phyloP scores from a whole-genome alignment of 1,140 invertebrate species.

The Musca domestica region DNA sequence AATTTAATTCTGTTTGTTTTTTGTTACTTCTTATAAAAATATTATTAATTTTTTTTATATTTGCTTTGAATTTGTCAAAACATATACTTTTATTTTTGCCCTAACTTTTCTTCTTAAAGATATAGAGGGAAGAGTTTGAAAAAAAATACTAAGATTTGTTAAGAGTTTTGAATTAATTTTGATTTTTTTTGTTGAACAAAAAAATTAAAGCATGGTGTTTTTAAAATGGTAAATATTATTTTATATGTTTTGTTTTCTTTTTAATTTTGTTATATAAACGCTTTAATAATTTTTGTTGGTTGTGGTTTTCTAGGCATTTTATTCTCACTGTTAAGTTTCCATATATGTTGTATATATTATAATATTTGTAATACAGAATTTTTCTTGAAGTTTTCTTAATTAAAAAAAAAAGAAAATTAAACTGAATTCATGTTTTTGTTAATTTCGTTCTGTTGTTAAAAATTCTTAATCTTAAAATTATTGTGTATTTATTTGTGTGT shows the following conservation, averaged over 20 bases:
- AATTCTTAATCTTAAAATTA: slow-evolving; percentile 3
- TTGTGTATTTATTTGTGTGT: neutral
- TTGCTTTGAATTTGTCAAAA: too few relatives aligned
- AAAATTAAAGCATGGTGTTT: slow-evolving; percentile 12
- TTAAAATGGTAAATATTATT: neutral
- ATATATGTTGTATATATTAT: slow-evolving; percentile 14
- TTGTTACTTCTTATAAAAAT: too few relatives aligned
- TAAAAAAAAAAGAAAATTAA: neutral
- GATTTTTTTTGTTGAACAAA: neutral
- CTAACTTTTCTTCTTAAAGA: too few relatives aligned
- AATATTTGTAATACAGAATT: neutral
- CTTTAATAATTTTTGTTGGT: neutral
- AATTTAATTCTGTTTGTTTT: too few relatives aligned
- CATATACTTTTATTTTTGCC: too few relatives aligned
- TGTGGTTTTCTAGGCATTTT: slow-evolving; percentile 8
- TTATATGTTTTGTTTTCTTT: neutral
- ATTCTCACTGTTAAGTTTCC: slow-evolving; percentile 23
- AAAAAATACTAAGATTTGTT: too few relatives aligned
- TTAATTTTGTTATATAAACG: too few relatives aligned
- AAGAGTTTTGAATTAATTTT: too few relatives aligned
- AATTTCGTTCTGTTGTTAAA: neutral
- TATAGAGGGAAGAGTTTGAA: too few relatives aligned
- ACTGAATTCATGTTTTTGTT: slow-evolving; percentile 1
- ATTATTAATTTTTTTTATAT: too few relatives aligned
- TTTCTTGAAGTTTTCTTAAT: neutral